Percentiles rank a stretch among this genome's conserved stretches.
phyloP scores from a whole-genome alignment of 2,797 vertebrate genomes.

The Arremon brunneinucha region DNA sequence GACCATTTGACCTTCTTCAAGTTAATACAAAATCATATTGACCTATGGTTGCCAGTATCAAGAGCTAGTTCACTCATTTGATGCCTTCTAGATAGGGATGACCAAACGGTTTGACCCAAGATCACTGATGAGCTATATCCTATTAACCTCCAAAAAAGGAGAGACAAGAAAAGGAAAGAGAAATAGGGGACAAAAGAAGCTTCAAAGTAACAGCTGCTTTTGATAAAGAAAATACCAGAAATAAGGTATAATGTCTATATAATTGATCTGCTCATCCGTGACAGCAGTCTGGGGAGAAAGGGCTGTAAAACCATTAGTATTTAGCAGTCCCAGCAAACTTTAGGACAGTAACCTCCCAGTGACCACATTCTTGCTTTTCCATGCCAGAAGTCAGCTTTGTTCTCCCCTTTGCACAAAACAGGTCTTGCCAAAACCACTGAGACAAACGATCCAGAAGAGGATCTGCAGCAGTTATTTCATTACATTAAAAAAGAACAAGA shows the following conservation, averaged over 20 bases:
- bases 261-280: not conserved
- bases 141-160: constrained; percentile 40
- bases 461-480: not conserved
- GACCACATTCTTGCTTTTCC: not conserved
- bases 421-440: not conserved
- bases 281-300: not conserved
- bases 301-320: not conserved
- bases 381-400: not conserved
- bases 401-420: not conserved
- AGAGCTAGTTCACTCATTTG: constrained; percentile 57
- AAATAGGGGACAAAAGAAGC: constrained; percentile 18
- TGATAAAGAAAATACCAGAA: not conserved
- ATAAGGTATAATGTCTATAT: not conserved
- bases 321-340: not conserved
- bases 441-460: accelerated
- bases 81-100: constrained; percentile 29
- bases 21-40: constrained; percentile 62
- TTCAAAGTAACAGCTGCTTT: not conserved
- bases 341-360: not conserved
- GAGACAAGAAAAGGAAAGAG: not conserved
- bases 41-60: constrained; percentile 37
- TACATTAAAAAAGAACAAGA: not conserved
- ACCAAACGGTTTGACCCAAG: constrained; percentile 7
- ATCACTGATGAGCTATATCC: constrained; percentile 49
- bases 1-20: constrained; percentile 55